A percentile compares a stretch with the other conserved stretches of the same genome.
Evolutionary conservation across 2,888 invertebrate species (phyloP).

Genomic region (Agonopterix alstromeriana): DNA sequence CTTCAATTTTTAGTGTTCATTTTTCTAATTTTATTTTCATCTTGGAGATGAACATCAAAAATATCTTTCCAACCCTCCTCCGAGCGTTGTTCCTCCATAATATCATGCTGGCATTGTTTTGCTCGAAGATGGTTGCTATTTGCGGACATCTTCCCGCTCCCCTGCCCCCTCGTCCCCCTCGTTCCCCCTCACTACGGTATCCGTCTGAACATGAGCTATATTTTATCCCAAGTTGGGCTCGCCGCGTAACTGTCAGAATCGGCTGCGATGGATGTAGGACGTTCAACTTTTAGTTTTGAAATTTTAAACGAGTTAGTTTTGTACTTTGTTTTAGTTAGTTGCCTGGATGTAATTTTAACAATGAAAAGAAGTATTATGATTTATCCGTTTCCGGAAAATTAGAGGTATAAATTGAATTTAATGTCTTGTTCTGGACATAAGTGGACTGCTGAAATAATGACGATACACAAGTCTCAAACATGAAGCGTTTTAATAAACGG

Average conservation of each 20-base stretch:
- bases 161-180: conserved; percentile 18
- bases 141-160: conserved; percentile 52
- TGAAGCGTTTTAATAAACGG: too few relatives aligned
- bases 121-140: conserved; percentile 69
- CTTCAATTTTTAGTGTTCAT: too few relatives aligned
- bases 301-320: conserved; percentile 20
- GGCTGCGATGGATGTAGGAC: conserved; percentile 57
- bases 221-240: conserved; percentile 70
- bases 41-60: too few relatives aligned
- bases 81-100: conserved; percentile 40
- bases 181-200: conserved; percentile 46
- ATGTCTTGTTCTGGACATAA: too few relatives aligned
- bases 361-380: too few relatives aligned
- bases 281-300: conserved; percentile 64
- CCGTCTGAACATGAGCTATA: conserved; percentile 71
- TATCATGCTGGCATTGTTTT: conserved; percentile 73
- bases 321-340: too few relatives aligned
- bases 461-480: too few relatives aligned
- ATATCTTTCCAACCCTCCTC: not conserved
- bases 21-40: too few relatives aligned
- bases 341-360: too few relatives aligned
- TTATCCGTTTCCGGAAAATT: too few relatives aligned
- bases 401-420: too few relatives aligned
- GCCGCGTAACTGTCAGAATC: conserved; percentile 71
- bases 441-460: too few relatives aligned